Base-by-base conservation (phyloP, 2,797 vertebrate genomes). In the Galaxias olidus region DNA sequence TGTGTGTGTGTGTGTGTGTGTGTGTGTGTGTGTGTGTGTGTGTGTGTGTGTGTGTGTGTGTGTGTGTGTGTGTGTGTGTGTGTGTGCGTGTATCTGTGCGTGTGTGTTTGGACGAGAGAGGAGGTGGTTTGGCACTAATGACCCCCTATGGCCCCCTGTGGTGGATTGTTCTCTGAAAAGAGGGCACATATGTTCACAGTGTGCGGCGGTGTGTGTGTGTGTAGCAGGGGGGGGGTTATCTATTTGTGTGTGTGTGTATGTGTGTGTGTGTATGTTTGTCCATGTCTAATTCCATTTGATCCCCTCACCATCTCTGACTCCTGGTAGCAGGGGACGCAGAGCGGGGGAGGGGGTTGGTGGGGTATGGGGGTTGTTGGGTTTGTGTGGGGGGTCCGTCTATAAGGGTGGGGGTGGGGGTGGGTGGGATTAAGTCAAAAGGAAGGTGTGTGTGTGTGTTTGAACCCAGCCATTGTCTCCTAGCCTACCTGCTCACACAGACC, bases 51-150 rank as follows among this genome's bases (percentile, higher is more conserved):
- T 53, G 19, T 53, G 51, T 30, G 19, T 55, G 15, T 52, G 15
- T 19, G 11, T 52, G 6, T 52, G 50, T 52, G 6, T 52, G 50
- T 9, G 47, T 59, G 40, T 45, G 15, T 59, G 57, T 59, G 14
- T 59, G 57, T 59, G 14, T 59, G 57, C 46, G 42, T 15, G 4
- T 59, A 13, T 52, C 10, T 52, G 15, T 52, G 50, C 18, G 15
- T 52, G 50, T 52, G 15, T 52, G 50, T 52, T 7, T 52, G 50
- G 8, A 13, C 12, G 13, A 12, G 48, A 1, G 4, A 8, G 48
- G 1, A n/a, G 12, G 48, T 51, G 10, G 50, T 51, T 30, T 30
- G 30, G 30, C 30, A 30, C 30, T 30, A 6, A 30, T 30, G 6
- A 30, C 30, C 30, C 30, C 6, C 30, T 6, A 30, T 30, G 30